Conservation (phyloP, 2,888 invertebrate species). For the Lagria hirta region DNA sequence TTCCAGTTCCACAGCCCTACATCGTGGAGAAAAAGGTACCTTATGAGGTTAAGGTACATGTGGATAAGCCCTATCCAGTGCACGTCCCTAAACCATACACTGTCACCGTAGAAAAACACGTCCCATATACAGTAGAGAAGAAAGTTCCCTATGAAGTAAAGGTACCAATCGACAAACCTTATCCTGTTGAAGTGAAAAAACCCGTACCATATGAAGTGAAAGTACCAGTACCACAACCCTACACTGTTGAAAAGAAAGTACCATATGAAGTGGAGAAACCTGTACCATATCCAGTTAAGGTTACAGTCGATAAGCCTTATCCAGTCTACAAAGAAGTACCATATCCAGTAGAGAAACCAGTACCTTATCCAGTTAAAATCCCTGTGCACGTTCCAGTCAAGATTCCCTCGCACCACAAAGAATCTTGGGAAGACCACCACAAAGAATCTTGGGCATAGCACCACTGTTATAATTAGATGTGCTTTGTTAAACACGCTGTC, state of each 20-base stretch:
- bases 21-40: constrained; percentile 80
- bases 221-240: constrained; percentile 66
- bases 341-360: constrained; percentile 73
- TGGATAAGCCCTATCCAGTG: constrained; percentile 70
- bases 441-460: constrained; percentile 34
- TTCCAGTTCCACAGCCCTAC: constrained; percentile 69
- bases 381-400: constrained; percentile 68
- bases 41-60: constrained; percentile 72
- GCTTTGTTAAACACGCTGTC: constrained; percentile 32
- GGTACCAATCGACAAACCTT: constrained; percentile 71
- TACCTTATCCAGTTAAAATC: constrained; percentile 75
- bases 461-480: constrained; percentile 36
- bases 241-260: constrained; percentile 67
- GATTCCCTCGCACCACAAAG: constrained; percentile 58
- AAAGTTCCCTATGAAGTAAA: constrained; percentile 73
- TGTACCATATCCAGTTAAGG: constrained; percentile 75
- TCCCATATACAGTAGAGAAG: constrained; percentile 70
- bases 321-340: constrained; percentile 76
- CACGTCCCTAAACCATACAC: constrained; percentile 72
- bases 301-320: constrained; percentile 79
- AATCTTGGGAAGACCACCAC: constrained; percentile 56
- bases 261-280: constrained; percentile 77
- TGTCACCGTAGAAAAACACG: constrained; percentile 70
- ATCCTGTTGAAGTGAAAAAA: constrained; percentile 71
- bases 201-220: constrained; percentile 68